Percentiles rank a stretch among this genome's conserved stretches.
Evolutionary conservation across 2,797 vertebrate genomes (phyloP).

Genomic region (Scleropages formosus): DNA sequence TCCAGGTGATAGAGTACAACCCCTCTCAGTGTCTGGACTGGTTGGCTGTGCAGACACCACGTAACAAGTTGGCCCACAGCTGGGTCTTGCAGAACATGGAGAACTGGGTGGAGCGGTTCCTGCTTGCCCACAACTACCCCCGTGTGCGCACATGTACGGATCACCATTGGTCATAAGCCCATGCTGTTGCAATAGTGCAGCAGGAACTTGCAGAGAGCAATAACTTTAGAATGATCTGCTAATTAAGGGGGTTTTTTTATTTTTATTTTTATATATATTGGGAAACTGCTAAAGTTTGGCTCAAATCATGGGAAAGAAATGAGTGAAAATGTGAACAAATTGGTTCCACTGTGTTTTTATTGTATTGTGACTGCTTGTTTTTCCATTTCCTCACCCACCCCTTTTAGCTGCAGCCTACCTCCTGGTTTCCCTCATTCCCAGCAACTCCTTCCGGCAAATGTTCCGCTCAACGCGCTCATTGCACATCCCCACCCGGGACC

Average conservation of each 20-base stretch:
- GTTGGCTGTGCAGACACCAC: constrained; percentile 94
- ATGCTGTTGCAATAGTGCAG: too few relatives aligned
- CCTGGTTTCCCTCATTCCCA: constrained; percentile 97
- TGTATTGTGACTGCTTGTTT: neutral
- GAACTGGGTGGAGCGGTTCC: constrained; percentile 97
- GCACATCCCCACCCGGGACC: constrained; percentile 92
- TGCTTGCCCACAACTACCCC: constrained; percentile 96
- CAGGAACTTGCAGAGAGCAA: too few relatives aligned
- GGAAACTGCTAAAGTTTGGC: too few relatives aligned
- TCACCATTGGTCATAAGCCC: neutral
- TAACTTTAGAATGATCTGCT: too few relatives aligned
- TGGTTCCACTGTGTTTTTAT: neutral
- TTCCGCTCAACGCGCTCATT: constrained; percentile 95
- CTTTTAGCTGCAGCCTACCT: constrained; percentile 93
- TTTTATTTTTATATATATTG: too few relatives aligned
- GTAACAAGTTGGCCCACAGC: constrained; percentile 96
- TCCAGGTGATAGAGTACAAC: constrained; percentile 96
- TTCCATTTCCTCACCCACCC: constrained; percentile 40
- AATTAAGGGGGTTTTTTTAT: too few relatives aligned
- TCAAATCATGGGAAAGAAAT: too few relatives aligned
- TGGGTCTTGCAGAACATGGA: constrained; percentile 99
- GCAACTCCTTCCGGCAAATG: constrained; percentile 99
- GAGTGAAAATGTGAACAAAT: too few relatives aligned
- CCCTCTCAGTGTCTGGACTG: constrained; percentile 97
- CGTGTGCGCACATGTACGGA: constrained; percentile 94